Conservation (phyloP, 1,140 invertebrate genomes). For the Aphelinus certus region DNA sequence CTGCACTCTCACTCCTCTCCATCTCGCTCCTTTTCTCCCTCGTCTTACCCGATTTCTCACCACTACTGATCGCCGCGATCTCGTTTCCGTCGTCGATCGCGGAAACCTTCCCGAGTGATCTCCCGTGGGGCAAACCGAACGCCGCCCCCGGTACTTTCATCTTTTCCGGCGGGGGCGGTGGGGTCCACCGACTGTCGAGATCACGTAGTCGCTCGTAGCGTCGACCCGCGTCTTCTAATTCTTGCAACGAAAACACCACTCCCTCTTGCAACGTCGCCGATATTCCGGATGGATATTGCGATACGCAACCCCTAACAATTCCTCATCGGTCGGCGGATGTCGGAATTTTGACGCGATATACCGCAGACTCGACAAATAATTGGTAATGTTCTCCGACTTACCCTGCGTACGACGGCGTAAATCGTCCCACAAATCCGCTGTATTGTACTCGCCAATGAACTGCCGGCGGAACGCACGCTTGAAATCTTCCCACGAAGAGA, state of each 20-base stretch:
- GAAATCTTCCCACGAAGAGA: not conserved
- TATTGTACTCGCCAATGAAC: not conserved
- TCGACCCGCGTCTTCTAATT: not conserved
- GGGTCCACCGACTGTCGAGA: not conserved
- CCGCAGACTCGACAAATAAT: not conserved
- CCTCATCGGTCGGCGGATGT: not conserved
- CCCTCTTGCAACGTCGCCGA: not conserved
- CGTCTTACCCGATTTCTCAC: not conserved
- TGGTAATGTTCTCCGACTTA: not conserved
- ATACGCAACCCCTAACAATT: not conserved
- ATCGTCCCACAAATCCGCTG: not conserved
- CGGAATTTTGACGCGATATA: not conserved
- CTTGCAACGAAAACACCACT: not conserved
- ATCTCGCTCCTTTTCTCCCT: too few species aligned
- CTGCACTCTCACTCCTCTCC: too few species aligned
- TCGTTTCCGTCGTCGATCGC: not conserved
- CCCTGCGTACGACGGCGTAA: not conserved
- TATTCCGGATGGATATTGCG: not conserved
- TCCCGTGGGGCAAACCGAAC: not conserved
- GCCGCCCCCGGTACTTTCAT: not conserved
- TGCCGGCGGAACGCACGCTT: not conserved
- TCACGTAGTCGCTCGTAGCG: not conserved
- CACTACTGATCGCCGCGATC: not conserved
- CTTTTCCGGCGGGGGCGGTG: conserved; percentile 1
- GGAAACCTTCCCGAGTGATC: not conserved